A percentile compares a stretch with the other conserved stretches of the same genome.
Evolutionary conservation across 2,113 vertebrate genomes (phyloP).

Genomic region (Amia ocellicauda): DNA sequence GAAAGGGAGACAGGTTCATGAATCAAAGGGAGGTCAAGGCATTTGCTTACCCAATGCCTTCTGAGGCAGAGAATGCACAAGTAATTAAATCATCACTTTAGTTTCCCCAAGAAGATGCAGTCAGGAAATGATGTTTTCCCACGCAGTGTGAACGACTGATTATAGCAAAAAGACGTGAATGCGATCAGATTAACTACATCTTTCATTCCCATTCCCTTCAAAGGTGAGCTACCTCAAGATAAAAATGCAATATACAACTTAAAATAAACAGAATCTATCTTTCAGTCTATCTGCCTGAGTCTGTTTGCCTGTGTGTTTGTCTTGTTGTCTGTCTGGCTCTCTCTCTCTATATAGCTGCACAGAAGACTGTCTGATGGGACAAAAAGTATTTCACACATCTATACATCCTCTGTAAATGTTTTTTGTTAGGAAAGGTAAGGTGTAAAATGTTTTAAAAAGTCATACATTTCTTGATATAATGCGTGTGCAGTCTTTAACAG

Average conservation of each 20-base stretch:
- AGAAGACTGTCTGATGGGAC: too few relatives aligned
- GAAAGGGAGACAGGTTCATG: not conserved
- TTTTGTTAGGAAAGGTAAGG: too few relatives aligned
- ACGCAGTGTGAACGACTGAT: too few relatives aligned
- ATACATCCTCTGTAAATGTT: too few relatives aligned
- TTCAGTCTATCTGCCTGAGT: not conserved
- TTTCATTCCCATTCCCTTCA: not conserved
- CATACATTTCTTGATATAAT: too few relatives aligned
- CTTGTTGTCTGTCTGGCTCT: not conserved
- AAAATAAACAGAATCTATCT: not conserved
- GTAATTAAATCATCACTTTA: not conserved
- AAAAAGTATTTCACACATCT: too few relatives aligned
- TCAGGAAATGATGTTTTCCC: too few relatives aligned
- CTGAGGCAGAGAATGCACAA: not conserved
- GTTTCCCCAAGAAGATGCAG: not conserved
- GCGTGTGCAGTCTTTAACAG: too few relatives aligned
- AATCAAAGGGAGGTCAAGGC: not conserved
- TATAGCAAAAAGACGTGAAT: too few relatives aligned
- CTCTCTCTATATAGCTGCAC: not conserved
- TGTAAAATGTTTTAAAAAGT: too few relatives aligned
- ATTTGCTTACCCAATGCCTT: not conserved
- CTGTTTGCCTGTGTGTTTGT: not conserved
- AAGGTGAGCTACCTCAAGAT: not conserved
- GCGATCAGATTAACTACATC: not conserved
- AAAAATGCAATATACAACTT: not conserved